phyloP scores from a whole-genome alignment of 1,140 invertebrate species.

The Euschistus heros region DNA sequence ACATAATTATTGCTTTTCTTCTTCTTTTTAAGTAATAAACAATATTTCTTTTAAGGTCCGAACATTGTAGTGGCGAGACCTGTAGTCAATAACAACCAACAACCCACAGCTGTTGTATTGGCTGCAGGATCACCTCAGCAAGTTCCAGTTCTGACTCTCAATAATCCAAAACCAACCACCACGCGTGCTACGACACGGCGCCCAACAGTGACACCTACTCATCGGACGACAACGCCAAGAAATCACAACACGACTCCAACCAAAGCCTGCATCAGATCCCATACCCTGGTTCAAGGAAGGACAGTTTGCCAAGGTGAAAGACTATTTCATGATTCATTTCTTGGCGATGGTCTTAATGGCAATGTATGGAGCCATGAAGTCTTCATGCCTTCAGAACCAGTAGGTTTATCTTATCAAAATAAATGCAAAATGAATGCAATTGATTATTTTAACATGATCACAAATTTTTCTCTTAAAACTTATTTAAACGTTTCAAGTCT shows the following conservation, averaged over 20 bases:
- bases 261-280: conserved; percentile 19
- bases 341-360: not conserved
- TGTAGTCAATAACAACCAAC: not conserved
- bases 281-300: conserved; percentile 24
- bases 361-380: conserved; percentile 21
- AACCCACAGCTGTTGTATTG: not conserved
- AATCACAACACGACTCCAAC: not conserved
- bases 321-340: conserved; percentile 27
- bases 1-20: too few relatives aligned
- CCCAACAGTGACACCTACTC: not conserved
- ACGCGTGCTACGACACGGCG: not conserved
- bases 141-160: not conserved
- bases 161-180: not conserved
- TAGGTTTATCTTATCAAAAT: conserved; percentile 4
- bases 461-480: not conserved
- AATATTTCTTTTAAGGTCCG: too few relatives aligned
- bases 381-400: conserved; percentile 19
- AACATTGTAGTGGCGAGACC: too few relatives aligned
- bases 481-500: not conserved
- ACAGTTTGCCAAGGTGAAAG: conserved; percentile 22
- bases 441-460: not conserved
- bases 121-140: not conserved
- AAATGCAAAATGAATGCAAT: not conserved
- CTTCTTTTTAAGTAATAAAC: too few relatives aligned
- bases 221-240: not conserved